These are phyloP conservation scores for Drosophila heteroneura DNA, from an alignment of 2,888 invertebrate genomes.

Conservation along the genomic window DNA sequence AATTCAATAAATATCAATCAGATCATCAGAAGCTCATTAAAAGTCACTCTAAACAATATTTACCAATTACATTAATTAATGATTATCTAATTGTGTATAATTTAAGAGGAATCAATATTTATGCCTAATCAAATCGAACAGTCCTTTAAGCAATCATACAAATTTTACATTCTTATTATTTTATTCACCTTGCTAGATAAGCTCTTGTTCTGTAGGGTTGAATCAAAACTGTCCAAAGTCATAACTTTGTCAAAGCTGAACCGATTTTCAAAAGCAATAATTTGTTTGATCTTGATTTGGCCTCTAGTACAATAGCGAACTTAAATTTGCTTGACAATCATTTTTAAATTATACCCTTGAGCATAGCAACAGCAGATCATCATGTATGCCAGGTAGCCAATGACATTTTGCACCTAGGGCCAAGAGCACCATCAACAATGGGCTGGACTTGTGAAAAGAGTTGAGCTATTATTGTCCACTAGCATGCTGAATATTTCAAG, in stretches of 20 bases:
- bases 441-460: constrained; percentile 25
- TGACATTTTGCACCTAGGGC: constrained; percentile 33
- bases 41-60: neutral
- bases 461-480: constrained; percentile 42
- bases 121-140: neutral
- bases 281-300: neutral
- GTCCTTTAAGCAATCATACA: neutral
- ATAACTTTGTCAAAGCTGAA: neutral
- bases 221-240: neutral
- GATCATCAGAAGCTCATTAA: neutral
- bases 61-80: neutral
- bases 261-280: neutral
- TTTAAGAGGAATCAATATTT: neutral
- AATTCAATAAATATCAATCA: neutral
- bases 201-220: neutral
- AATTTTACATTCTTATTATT: neutral
- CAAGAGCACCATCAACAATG: constrained; percentile 38
- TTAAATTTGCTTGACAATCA: neutral
- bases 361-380: no score
- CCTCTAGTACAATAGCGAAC: no score
- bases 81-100: neutral
- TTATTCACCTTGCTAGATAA: neutral
- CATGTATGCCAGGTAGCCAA: neutral
- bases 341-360: neutral
- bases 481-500: constrained; percentile 62